Evolutionary conservation across 2,888 invertebrate species (phyloP).

Genomic region (Leucophenga maculata): DNA sequence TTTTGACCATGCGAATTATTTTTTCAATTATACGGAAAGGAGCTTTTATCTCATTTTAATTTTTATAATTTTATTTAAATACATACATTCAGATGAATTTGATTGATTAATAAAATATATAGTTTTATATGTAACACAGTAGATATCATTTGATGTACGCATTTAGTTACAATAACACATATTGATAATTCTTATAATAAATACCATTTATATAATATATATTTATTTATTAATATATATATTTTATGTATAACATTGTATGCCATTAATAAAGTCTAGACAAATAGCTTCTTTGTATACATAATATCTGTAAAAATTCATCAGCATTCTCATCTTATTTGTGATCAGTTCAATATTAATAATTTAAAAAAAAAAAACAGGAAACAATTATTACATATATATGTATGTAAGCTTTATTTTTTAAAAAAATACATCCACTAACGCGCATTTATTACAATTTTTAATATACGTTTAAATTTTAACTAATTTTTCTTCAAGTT

Average conservation of each 20-base stretch:
- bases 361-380: conserved; percentile 31
- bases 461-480: conserved; percentile 39
- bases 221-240: too few species aligned
- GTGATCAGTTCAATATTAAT: background rate
- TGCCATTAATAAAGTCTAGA: too few species aligned
- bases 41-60: background rate
- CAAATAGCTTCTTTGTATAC: conserved; percentile 11
- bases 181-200: background rate
- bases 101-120: background rate
- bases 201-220: too few species aligned
- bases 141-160: background rate
- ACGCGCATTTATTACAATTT: conserved; percentile 3
- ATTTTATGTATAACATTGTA: too few species aligned
- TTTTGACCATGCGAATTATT: background rate
- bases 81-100: background rate
- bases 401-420: conserved; percentile 36
- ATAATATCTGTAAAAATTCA: background rate
- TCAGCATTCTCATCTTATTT: too few species aligned
- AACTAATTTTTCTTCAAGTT: background rate
- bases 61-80: background rate
- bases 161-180: background rate
- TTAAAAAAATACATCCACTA: conserved; percentile 10
- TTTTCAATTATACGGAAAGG: background rate
- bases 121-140: background rate
- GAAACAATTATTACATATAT: conserved; percentile 36